These are phyloP conservation scores for Chauna torquata DNA, from an alignment of 2,113 vertebrate genomes.

Conservation along the genomic window DNA sequence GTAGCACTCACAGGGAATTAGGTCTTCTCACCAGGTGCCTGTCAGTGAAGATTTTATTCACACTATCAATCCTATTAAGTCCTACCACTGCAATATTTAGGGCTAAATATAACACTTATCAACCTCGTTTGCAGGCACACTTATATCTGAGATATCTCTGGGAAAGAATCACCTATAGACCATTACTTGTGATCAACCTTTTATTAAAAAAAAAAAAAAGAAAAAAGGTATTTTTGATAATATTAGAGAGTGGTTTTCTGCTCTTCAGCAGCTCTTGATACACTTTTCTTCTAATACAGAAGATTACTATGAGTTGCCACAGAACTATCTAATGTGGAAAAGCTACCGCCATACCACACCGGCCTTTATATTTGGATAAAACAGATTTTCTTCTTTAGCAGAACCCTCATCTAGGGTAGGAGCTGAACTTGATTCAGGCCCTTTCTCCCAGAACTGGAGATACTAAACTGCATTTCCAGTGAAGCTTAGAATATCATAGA, in stretches of 20 bases:
- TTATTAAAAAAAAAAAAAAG: not conserved
- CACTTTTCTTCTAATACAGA: not conserved
- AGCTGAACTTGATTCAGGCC: not conserved
- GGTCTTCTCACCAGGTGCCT: not conserved
- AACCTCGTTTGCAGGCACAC: not conserved
- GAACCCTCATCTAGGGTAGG: not conserved
- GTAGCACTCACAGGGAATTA: not conserved
- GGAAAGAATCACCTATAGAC: not conserved
- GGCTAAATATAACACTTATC: not conserved
- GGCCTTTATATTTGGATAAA: not conserved
- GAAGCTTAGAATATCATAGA: rapidly evolving
- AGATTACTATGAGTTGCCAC: not conserved
- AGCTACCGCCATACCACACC: not conserved
- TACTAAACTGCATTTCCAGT: not conserved
- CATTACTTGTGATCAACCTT: not conserved
- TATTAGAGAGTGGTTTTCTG: not conserved
- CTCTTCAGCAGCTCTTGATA: not conserved
- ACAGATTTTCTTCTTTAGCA: not conserved
- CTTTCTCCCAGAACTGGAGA: not conserved
- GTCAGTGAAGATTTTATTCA: not conserved
- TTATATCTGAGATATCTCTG: not conserved
- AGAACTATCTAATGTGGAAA: not conserved
- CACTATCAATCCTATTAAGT: not conserved
- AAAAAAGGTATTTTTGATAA: not conserved
- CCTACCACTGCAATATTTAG: not conserved